Percentiles rank a stretch among this genome's conserved stretches.
These are phyloP conservation scores for Cotesia glomerata DNA, from an alignment of 1,140 invertebrate genomes.

Conservation along the genomic window DNA sequence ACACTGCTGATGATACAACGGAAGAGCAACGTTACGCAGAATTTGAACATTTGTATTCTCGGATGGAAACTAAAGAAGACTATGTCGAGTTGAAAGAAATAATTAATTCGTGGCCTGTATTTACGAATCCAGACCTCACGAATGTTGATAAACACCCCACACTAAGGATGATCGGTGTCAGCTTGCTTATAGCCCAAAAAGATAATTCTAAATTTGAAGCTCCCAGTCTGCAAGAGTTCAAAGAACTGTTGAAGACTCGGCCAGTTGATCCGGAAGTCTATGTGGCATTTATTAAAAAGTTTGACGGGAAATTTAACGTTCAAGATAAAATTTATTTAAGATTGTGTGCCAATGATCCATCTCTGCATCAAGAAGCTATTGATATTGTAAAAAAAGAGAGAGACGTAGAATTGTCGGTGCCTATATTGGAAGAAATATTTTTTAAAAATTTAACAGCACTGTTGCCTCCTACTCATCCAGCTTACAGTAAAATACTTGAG, in stretches of 20 bases:
- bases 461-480: constrained; percentile 51
- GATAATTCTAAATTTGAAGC: constrained; percentile 33
- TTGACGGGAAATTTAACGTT: constrained; percentile 36
- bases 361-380: constrained; percentile 49
- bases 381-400: constrained; percentile 43
- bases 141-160: constrained; percentile 44
- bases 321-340: constrained; percentile 51
- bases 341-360: constrained; percentile 43
- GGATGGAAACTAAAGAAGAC: constrained; percentile 42
- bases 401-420: constrained; percentile 37
- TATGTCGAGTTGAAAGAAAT: constrained; percentile 47
- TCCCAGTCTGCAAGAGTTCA: constrained; percentile 49
- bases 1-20: constrained; percentile 33
- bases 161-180: constrained; percentile 42
- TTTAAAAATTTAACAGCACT: constrained; percentile 53
- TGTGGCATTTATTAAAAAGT: constrained; percentile 44
- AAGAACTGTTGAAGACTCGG: constrained; percentile 44
- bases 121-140: constrained; percentile 43
- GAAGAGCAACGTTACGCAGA: constrained; percentile 47
- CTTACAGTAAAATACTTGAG: constrained; percentile 55
- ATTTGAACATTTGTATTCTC: constrained; percentile 43
- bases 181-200: constrained; percentile 34
- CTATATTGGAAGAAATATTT: constrained; percentile 55
- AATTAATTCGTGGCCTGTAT: constrained; percentile 46
- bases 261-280: constrained; percentile 42